Conservation (phyloP, 2,888 invertebrate species). For the Tachina lurida region DNA sequence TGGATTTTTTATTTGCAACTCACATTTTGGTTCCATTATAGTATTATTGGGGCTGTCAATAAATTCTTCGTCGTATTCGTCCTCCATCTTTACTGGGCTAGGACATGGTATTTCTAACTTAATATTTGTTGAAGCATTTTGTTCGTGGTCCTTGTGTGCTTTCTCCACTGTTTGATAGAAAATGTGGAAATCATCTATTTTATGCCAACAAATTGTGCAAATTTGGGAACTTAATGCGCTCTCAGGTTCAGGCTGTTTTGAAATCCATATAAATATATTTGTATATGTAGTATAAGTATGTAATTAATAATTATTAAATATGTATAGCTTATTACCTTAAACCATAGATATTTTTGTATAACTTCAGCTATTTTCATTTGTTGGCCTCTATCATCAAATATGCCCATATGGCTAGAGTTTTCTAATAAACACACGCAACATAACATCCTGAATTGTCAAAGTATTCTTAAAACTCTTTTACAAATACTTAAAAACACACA, state of each 20-base stretch:
- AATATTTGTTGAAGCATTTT: constrained; percentile 1
- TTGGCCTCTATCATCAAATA: constrained; percentile 77
- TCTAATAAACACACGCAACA: constrained; percentile 80
- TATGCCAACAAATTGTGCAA: constrained; percentile 80
- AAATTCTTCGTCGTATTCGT: constrained; percentile 30
- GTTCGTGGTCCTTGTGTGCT: constrained; percentile 74
- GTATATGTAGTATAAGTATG: background rate
- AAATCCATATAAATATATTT: background rate
- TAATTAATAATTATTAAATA: background rate
- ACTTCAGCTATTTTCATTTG: constrained; percentile 77
- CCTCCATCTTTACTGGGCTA: constrained; percentile 45
- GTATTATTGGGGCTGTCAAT: background rate
- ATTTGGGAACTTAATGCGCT: constrained; percentile 78
- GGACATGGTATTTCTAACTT: constrained; percentile 34
- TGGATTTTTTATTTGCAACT: constrained; percentile 43
- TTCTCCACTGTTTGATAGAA: constrained; percentile 80
- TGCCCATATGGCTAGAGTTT: constrained; percentile 76
- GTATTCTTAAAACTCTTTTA: background rate
- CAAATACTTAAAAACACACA: background rate
- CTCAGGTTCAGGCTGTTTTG: constrained; percentile 76
- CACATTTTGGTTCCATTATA: background rate
- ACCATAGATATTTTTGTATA: constrained; percentile 81
- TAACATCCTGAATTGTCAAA: constrained; percentile 71
- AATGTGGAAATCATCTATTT: constrained; percentile 79
- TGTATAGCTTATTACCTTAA: constrained; percentile 76